Conservation (phyloP, 1,140 invertebrate genomes). For the Tachypleus tridentatus region DNA sequence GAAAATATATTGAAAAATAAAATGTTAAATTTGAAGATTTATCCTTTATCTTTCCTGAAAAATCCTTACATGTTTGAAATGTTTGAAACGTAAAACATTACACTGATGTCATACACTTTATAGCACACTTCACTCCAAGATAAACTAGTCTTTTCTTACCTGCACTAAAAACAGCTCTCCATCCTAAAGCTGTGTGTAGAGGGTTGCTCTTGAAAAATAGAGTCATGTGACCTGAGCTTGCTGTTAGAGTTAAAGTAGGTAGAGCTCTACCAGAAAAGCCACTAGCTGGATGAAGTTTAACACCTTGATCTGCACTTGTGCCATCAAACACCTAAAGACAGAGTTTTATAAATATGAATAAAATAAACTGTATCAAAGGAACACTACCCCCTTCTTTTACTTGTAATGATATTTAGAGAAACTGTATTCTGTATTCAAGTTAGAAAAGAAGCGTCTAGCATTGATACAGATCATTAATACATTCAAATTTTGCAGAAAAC, state of each 20-base stretch:
- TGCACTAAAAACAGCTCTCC: constrained; percentile 83
- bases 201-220: constrained; percentile 79
- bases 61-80: no score
- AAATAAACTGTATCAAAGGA: not conserved
- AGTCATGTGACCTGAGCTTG: constrained; percentile 85
- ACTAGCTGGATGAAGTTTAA: constrained; percentile 72
- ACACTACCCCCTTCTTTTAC: not conserved
- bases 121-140: not conserved
- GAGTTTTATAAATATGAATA: not conserved
- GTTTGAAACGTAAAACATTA: no score
- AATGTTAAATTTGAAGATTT: no score
- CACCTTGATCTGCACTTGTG: constrained; percentile 36
- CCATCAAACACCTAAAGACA: constrained; percentile 18
- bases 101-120: no score
- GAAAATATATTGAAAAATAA: no score
- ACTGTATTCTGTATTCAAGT: not conserved
- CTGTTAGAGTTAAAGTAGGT: constrained; percentile 82
- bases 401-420: no score
- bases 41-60: no score
- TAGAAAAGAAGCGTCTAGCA: not conserved
- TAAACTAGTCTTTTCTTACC: constrained; percentile 4
- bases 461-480: not conserved
- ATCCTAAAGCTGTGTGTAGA: constrained; percentile 64
- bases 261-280: constrained; percentile 66
- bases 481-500: no score